Conservation (phyloP, 2,797 vertebrate genomes). For the Helicolenus hilgendorfi region DNA sequence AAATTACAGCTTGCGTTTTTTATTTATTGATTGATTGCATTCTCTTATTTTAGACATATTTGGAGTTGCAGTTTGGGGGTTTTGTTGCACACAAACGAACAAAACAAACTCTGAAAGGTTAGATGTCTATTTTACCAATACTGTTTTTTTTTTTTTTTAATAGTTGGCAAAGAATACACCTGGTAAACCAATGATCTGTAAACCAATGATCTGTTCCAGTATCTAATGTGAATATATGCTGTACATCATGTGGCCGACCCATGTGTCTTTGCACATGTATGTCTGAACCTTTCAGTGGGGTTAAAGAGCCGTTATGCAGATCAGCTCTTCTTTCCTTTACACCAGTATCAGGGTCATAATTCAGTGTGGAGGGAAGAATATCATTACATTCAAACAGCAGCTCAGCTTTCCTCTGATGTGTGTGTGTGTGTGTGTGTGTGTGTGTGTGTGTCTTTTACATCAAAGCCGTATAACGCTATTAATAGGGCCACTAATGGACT, state of each 20-base stretch:
- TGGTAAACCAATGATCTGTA: neutral
- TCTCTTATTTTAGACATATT: neutral
- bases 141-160: neutral
- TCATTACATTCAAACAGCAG: constrained; percentile 63
- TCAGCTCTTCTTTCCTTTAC: constrained; percentile 9
- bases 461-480: constrained; percentile 74
- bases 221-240: neutral
- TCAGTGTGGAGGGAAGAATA: constrained; percentile 49
- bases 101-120: neutral
- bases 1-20: neutral
- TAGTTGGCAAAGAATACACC: neutral
- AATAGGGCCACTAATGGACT: constrained; percentile 81
- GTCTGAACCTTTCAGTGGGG: constrained; percentile 34
- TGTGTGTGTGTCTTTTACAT: constrained; percentile 60
- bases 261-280: neutral
- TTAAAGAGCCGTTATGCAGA: constrained; percentile 64
- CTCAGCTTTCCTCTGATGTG: constrained; percentile 27
- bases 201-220: neutral
- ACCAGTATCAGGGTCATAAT: constrained; percentile 51
- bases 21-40: neutral
- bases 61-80: neutral
- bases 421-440: neutral
- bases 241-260: neutral
- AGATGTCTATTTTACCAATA: neutral
- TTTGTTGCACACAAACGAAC: neutral